Evolutionary conservation across 2,113 vertebrate species (phyloP), one percentile per base, ranked within the genome.

Genomic region (Ptilonorhynchus violaceus): DNA sequence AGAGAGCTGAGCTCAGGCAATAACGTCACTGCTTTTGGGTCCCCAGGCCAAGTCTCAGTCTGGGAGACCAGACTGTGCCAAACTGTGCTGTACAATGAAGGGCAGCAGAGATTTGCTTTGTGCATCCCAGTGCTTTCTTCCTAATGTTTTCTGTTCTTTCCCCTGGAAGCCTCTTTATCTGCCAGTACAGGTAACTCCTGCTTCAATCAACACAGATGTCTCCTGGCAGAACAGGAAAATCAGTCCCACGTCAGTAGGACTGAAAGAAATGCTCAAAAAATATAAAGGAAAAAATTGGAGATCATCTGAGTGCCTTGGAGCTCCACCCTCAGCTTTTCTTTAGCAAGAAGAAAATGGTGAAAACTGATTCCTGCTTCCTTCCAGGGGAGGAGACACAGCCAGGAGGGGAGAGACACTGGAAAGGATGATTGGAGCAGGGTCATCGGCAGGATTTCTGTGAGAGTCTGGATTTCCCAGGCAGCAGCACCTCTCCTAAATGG

Each of bases 211-310:
- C 7, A 1, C 8, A 12, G 66, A 35, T 82, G 17, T 58, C 53
- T 85, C 15, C 88, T 16, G 50, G 88, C 46, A 83, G 82, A 97
- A 95, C 94, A 93, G 88, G 94, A 94, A 96, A 92, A 90, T 88
- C 82, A 66, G 37, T 83, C 46, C 74, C 46, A 42, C 7, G 1
- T 72, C 78, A 92, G 68, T 49, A 62, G 63, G 18, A 50, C 58
- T 92, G 82, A 83, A 85, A 92, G 46, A 90, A 85, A 56, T 0
- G 1, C 63, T 85, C n/a, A 47, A 37, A 89, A 92, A 79, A 50
- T 7, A 7, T 37, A 33, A 95, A 93, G 28, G 37, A 11, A 52
- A 62, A 49, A 62, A 22, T 0, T 8, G 28, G 81, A 73, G 53
- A 58, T 90, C 52, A 49, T 53, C 49, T 19, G 67, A 27, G 20